These are phyloP conservation scores for Karalla daura DNA, from an alignment of 2,797 vertebrate species.

Conservation along the genomic window DNA sequence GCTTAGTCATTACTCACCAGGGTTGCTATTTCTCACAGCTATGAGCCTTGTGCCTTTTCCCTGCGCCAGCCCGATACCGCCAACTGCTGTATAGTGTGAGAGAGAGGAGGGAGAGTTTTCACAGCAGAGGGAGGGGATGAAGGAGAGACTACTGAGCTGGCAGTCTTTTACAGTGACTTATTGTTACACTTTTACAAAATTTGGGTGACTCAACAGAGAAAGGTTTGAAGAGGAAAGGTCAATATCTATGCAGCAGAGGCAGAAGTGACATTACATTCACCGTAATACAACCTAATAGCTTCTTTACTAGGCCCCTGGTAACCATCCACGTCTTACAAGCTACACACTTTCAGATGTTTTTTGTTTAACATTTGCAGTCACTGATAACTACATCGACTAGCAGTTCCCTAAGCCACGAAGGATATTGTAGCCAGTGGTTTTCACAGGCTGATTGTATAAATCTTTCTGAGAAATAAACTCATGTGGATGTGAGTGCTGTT, in stretches of 20 bases:
- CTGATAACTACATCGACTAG: background rate
- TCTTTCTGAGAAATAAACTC: background rate
- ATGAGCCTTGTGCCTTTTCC: conserved; percentile 40
- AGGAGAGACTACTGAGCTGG: conserved; percentile 22
- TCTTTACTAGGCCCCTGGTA: background rate
- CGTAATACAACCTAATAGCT: background rate
- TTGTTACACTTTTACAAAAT: background rate
- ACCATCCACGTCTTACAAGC: background rate
- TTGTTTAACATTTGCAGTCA: background rate
- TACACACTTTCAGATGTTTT: background rate
- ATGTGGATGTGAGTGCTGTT: background rate
- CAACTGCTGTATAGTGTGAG: background rate
- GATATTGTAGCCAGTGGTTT: background rate
- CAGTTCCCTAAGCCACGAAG: background rate
- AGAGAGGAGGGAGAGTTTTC: background rate
- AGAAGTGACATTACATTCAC: background rate
- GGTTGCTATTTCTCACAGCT: conserved; percentile 54
- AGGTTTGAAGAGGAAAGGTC: background rate
- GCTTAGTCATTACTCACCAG: conserved; percentile 64
- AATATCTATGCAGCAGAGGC: background rate
- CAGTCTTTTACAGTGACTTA: background rate
- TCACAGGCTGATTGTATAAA: background rate
- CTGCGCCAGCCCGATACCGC: conserved; percentile 5
- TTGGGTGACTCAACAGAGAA: background rate
- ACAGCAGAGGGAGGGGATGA: conserved; percentile 4